phyloP scores from a whole-genome alignment of 2,888 invertebrate species.

The Drosophila siamana region DNA sequence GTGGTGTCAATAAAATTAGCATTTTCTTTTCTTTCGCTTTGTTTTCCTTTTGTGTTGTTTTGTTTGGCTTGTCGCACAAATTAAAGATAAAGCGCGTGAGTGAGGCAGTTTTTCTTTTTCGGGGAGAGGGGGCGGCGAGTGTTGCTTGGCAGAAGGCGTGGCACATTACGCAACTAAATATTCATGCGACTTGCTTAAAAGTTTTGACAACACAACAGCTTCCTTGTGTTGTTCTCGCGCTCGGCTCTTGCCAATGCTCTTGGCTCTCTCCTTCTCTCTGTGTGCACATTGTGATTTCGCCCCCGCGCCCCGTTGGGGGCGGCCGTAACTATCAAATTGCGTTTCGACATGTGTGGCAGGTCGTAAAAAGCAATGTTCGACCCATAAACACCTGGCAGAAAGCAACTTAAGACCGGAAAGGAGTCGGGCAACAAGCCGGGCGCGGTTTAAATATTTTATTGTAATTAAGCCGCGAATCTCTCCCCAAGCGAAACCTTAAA shows the following conservation, averaged over 20 bases:
- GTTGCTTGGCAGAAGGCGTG: neutral
- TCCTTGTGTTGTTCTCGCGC: too few species aligned
- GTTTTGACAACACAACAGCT: conserved; percentile 30
- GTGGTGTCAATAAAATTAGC: conserved; percentile 81
- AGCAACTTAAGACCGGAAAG: conserved; percentile 16
- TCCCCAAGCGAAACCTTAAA: conserved; percentile 60
- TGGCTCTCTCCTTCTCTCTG: neutral
- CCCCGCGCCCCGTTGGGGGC: conserved; percentile 5
- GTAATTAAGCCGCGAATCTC: conserved; percentile 74
- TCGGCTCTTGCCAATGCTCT: too few species aligned
- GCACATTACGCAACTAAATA: conserved; percentile 79
- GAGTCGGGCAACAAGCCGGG: conserved; percentile 7
- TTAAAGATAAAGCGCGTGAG: conserved; percentile 57
- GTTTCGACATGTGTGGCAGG: conserved; percentile 65
- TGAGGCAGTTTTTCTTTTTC: neutral
- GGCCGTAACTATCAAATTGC: conserved; percentile 77
- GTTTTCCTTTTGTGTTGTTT: conserved; percentile 54
- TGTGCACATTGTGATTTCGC: conserved; percentile 17
- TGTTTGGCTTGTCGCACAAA: conserved; percentile 72
- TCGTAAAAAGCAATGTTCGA: conserved; percentile 56
- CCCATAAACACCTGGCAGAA: conserved; percentile 60
- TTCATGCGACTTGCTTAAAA: conserved; percentile 72
- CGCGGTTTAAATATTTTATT: conserved; percentile 73
- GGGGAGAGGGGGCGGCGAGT: neutral
- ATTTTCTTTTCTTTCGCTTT: conserved; percentile 74